Percentiles rank a stretch among this genome's conserved stretches.
phyloP scores from a whole-genome alignment of 2,888 invertebrate species.

The Ectemnius cavifrons region DNA sequence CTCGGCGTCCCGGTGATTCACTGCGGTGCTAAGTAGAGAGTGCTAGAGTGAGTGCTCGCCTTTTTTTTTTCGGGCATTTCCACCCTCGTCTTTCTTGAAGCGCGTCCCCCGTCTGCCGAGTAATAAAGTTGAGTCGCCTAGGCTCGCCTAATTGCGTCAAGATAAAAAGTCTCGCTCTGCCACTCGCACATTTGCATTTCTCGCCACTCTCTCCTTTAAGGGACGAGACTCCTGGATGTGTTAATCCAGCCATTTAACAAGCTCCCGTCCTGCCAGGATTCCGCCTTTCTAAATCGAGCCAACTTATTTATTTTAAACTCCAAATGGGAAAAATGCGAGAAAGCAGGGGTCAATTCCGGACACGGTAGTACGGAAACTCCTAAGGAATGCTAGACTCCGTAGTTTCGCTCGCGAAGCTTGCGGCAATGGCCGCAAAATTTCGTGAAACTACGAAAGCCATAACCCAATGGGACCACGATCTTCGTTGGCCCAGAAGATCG shows the following conservation, averaged over 20 bases:
- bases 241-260: too few species aligned
- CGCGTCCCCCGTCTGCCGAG: background rate
- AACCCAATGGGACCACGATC: conserved; percentile 10
- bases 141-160: conserved; percentile 56
- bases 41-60: background rate
- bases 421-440: background rate
- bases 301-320: background rate
- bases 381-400: background rate
- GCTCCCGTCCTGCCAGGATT: too few species aligned
- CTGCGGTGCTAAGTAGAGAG: conserved; percentile 3
- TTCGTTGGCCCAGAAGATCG: background rate
- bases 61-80: conserved; percentile 6
- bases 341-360: background rate
- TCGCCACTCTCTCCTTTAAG: too few species aligned
- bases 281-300: too few species aligned
- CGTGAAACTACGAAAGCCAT: conserved; percentile 7
- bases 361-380: background rate
- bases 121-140: conserved; percentile 36
- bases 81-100: background rate
- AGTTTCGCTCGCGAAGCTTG: background rate
- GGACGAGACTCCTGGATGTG: too few species aligned
- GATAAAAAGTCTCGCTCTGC: conserved; percentile 15
- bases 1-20: conserved; percentile 18
- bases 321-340: conserved; percentile 12
- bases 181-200: background rate